Evolutionary conservation across 2,113 vertebrate genomes (phyloP), one percentile per base, ranked within the genome.

Genomic region (Antennarius striatus): DNA sequence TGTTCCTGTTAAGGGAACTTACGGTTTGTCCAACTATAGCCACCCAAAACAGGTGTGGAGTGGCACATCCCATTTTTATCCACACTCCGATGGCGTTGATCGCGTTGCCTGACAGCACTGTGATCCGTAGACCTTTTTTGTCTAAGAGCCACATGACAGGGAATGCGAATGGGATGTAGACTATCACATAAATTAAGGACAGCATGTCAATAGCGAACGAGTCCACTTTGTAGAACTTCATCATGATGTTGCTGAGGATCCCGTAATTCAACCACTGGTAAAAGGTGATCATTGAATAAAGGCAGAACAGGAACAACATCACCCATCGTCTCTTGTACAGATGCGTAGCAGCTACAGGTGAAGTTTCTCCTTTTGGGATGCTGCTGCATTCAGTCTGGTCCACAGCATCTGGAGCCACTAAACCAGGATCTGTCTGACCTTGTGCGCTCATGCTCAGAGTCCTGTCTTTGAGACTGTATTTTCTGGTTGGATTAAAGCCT

Each of bases 181-280:
- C 56, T 61, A 99, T 46, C 96, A 99, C 98, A 86, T 94, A 99
- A 73, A 94, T 62, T 95, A 99, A 96, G 76, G 97, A 96, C 52
- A 99, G 89, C 94, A 96, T 98, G 91, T 99, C 95, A 11, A 98
- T 86, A 22, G 93, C 85, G 13, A 98, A 94, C n/a, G 91, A 7
- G 3, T 86, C 91, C 66, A 98, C 95, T 0, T 1, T 80, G 56
- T 98, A 99, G 85, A 98, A 99, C 59, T 60, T 39, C 75, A 71
- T 57, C 54, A 97, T 91, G 67, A 98, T 66, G 85, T 96, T 96
- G 88, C 60, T 98, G 92, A 99, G 93, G 88, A 95, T 95, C 29
- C 94, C 74, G 7, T 96, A 99, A 81, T 99, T 93, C 85, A 98
- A 96, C 97, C 97, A 99, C 74, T 99, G 97, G 89, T 96, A 98